Evolutionary conservation across 2,888 invertebrate species (phyloP).

Genomic region (Limnephilus auricula): DNA sequence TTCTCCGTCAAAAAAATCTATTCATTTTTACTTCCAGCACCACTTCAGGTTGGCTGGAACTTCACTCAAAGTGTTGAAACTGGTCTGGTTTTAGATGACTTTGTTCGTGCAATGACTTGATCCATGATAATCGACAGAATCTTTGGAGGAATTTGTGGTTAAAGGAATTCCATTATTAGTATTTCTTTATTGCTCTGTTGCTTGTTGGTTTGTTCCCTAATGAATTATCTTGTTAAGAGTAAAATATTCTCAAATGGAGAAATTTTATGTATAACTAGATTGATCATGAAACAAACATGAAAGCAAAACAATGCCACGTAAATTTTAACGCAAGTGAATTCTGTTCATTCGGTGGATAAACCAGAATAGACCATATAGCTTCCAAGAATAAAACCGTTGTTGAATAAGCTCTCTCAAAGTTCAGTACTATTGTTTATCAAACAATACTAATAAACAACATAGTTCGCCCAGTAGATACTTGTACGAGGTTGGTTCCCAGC

Average conservation of each 20-base stretch:
- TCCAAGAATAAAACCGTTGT: background rate
- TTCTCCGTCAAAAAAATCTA: background rate
- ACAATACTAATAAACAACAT: constrained; percentile 28
- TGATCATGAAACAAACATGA: background rate
- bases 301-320: background rate
- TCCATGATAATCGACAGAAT: too few relatives aligned
- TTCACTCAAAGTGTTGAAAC: background rate
- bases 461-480: background rate
- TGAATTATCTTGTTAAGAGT: background rate
- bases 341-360: background rate
- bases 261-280: background rate
- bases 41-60: background rate
- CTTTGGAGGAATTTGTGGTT: background rate
- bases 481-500: background rate
- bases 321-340: background rate
- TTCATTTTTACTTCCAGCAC: background rate
- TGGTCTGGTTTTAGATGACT: too few relatives aligned
- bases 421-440: constrained; percentile 17
- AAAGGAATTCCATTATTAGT: too few relatives aligned
- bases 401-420: background rate
- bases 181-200: too few relatives aligned
- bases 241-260: background rate
- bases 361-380: background rate
- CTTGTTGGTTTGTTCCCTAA: background rate
- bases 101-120: too few relatives aligned